These are phyloP conservation scores for Tiliqua scincoides DNA, from an alignment of 2,113 vertebrate species.

Conservation along the genomic window DNA sequence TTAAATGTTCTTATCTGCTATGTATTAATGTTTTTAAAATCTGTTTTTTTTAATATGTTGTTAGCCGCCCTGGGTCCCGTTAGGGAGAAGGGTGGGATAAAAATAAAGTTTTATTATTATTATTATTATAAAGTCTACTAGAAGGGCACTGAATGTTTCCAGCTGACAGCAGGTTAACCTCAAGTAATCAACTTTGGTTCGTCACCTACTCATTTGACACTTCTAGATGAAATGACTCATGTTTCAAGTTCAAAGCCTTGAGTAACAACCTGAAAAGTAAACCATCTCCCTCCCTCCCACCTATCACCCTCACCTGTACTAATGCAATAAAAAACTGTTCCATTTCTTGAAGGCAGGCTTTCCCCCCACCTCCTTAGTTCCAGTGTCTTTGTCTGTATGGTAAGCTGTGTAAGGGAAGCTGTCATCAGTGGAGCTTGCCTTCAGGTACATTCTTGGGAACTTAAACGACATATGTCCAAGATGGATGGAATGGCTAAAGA, in stretches of 20 bases:
- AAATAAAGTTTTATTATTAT: too few species aligned
- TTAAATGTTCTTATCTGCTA: too few species aligned
- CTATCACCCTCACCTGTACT: neutral
- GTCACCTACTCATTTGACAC: neutral
- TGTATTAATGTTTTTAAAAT: too few species aligned
- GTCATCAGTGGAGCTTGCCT: neutral
- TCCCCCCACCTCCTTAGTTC: too few species aligned
- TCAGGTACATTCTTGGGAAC: neutral
- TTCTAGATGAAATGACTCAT: accelerated
- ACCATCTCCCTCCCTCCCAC: neutral
- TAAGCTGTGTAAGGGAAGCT: too few species aligned
- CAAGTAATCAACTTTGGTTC: neutral
- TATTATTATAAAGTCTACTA: neutral
- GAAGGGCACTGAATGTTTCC: neutral
- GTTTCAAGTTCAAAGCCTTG: neutral
- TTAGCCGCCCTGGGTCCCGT: too few species aligned
- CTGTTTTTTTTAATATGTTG: too few species aligned
- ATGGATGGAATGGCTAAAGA: too few species aligned
- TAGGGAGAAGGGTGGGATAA: too few species aligned
- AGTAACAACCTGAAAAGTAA: neutral
- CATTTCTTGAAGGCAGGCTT: neutral
- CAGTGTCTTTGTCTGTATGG: neutral
- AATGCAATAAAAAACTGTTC: neutral
- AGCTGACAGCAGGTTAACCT: neutral
- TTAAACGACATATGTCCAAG: neutral